Conservation (phyloP, 92 coral and sea anemone genomes). For the Siderastrea radians region DNA sequence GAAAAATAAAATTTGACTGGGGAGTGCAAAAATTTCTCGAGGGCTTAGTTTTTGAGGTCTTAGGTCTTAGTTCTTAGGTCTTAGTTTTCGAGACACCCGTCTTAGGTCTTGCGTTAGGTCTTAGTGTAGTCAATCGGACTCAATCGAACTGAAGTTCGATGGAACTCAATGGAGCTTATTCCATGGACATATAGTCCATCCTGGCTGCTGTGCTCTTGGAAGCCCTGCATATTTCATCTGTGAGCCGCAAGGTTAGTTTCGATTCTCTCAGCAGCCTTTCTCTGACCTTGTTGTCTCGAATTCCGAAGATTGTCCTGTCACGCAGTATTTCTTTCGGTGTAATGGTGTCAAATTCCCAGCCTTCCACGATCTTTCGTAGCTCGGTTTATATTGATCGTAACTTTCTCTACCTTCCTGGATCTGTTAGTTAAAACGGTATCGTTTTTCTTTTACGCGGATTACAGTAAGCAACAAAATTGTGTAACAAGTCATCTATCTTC, state of each 20-base stretch:
- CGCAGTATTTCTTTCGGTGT: constrained; percentile 65
- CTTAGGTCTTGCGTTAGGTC: too few relatives aligned
- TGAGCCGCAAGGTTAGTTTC: constrained; percentile 18
- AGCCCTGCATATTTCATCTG: constrained; percentile 63
- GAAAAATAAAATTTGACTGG: too few relatives aligned
- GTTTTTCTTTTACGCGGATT: background rate
- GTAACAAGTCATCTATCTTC: too few relatives aligned
- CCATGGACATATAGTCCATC: background rate
- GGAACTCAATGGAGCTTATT: too few relatives aligned
- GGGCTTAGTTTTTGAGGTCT: too few relatives aligned
- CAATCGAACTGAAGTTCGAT: too few relatives aligned
- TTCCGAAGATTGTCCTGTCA: constrained; percentile 55
- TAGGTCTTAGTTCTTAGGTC: too few relatives aligned
- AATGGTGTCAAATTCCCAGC: constrained; percentile 58
- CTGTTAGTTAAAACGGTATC: background rate
- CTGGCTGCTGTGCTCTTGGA: constrained; percentile 53
- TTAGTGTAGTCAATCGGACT: too few relatives aligned
- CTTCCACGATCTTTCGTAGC: constrained; percentile 58
- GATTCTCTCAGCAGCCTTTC: constrained; percentile 59
- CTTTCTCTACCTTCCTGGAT: constrained; percentile 59
- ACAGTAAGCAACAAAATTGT: too few relatives aligned
- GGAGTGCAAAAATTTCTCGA: too few relatives aligned
- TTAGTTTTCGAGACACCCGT: too few relatives aligned
- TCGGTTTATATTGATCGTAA: constrained; percentile 75
- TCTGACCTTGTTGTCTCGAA: constrained; percentile 54